These are phyloP conservation scores for Cyrtorhinus lividipennis DNA, from an alignment of 1,140 invertebrate genomes.

Conservation along the genomic window DNA sequence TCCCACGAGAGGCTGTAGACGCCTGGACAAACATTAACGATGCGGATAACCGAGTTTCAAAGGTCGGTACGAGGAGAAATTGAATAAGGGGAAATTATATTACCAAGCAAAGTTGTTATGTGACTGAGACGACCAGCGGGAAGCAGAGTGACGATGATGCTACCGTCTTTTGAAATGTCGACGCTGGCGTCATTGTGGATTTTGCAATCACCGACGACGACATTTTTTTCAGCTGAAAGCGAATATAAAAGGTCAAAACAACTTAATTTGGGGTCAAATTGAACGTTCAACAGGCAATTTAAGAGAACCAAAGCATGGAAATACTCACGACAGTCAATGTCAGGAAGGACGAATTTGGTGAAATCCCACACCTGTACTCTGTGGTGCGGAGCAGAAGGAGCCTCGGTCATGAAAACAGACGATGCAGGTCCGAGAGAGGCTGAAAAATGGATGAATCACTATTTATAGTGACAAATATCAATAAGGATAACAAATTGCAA, in stretches of 20 bases:
- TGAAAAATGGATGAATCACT: too few species aligned
- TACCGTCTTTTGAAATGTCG: slow-evolving; percentile 65
- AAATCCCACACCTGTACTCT: slow-evolving; percentile 76
- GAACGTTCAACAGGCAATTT: too few species aligned
- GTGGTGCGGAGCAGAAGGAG: slow-evolving; percentile 38
- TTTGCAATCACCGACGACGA: slow-evolving; percentile 65
- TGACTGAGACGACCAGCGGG: slow-evolving; percentile 43
- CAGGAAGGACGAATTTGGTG: slow-evolving; percentile 48
- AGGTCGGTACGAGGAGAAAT: slow-evolving; percentile 2
- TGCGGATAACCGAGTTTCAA: too few species aligned
- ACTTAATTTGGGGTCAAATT: too few species aligned
- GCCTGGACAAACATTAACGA: slow-evolving; percentile 35
- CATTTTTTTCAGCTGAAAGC: slow-evolving; percentile 50
- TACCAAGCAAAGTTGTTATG: slow-evolving; percentile 47
- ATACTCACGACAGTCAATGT: slow-evolving; percentile 51
- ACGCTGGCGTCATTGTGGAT: slow-evolving; percentile 79
- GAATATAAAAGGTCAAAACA: slow-evolving; percentile 16
- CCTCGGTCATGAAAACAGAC: not conserved
- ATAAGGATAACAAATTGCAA: too few species aligned
- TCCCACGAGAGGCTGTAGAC: slow-evolving; percentile 62
- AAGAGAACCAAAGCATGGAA: not conserved
- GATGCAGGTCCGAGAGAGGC: too few species aligned
- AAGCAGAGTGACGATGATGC: slow-evolving; percentile 57
- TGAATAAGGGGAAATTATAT: slow-evolving; percentile 22
- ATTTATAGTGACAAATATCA: too few species aligned